A percentile compares a stretch with the other conserved stretches of the same genome.
Evolutionary conservation across 2,797 vertebrate genomes (phyloP).

Genomic region (Loriculus beryllinus): DNA sequence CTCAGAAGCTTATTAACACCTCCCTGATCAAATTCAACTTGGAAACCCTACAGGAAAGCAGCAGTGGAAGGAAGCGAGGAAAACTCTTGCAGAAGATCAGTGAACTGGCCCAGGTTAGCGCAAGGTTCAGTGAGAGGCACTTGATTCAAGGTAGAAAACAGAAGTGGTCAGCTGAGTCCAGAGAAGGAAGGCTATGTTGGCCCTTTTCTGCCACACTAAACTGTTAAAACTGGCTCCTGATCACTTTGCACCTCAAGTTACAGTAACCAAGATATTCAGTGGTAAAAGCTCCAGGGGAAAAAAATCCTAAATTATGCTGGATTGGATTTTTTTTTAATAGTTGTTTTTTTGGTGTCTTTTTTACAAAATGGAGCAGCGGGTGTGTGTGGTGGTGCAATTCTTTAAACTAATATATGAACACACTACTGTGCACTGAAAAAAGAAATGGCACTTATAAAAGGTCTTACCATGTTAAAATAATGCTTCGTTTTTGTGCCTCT

Average conservation of each 20-base stretch:
- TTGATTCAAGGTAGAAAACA: not conserved
- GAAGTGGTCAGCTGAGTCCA: not conserved
- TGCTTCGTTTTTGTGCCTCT: slow-evolving; percentile 89
- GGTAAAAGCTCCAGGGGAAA: not conserved
- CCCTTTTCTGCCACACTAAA: not conserved
- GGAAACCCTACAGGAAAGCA: not conserved
- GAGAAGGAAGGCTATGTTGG: not conserved
- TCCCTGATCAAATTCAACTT: not conserved
- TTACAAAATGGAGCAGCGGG: fast-evolving
- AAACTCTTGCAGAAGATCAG: not conserved
- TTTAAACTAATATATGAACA: not conserved
- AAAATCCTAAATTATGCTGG: not conserved
- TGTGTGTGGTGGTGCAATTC: not conserved
- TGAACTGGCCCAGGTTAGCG: not conserved
- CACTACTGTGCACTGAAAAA: not conserved
- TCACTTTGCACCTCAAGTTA: not conserved
- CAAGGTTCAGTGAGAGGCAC: not conserved
- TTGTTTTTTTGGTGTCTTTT: not conserved
- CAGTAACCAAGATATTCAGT: not conserved
- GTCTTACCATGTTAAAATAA: slow-evolving; percentile 93
- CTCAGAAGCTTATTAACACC: not conserved
- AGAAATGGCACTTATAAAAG: not conserved
- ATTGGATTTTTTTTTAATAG: not conserved
- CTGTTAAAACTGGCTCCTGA: not conserved
- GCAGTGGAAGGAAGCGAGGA: not conserved